Base-by-base conservation (phyloP, 2,113 vertebrate species). In the Terrapene triunguis region DNA sequence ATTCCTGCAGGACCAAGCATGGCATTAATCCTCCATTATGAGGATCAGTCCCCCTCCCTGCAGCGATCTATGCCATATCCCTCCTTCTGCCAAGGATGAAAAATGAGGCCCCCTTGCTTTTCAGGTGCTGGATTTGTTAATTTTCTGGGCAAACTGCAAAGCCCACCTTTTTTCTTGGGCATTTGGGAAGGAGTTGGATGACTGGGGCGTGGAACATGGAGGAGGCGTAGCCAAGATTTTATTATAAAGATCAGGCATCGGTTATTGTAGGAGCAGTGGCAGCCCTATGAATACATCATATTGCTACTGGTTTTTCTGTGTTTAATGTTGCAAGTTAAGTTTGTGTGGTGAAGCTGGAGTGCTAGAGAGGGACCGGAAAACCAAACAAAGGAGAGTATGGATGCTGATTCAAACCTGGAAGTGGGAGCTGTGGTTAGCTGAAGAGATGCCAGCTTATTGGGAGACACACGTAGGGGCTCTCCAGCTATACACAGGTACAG, bases 321-420 rank as follows among this genome's bases (percentile, higher is more conserved):
- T 95, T 96, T 95, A 95, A 94, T 95, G 92, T 50, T 29, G 19
- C 95, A 94, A 91, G 85, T 97, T 97, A 96, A 95, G 88, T 84
- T 80, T 83, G 86, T 93, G 89, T 93, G 95, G 97, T 91, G 92
- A 96, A 93, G 76, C 89, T 92, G 72, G 87, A 84, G 87, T 84
- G 85, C 81, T 84, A 97, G 95, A 91, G 94, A 91, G 94, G 95
- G 38, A 85, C 92, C 74, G 38, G 78, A 84, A 65, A 65, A 65
- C 16, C 62, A 35, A 79, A 0, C 27, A 51, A 84, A 76, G 38
- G 35, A 62, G 85, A 85, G 83, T 4, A 27, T 13, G 50, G n/a
- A 6, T 93, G 94, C 72, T 89, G 81, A 47, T 79, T 93, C 44
- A 93, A 4, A 1, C 55, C 4, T 32, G 38, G 21, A 42, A 6